Evolutionary conservation across 2,797 vertebrate genomes (phyloP).

Genomic region (Pagetopsis macropterus): DNA sequence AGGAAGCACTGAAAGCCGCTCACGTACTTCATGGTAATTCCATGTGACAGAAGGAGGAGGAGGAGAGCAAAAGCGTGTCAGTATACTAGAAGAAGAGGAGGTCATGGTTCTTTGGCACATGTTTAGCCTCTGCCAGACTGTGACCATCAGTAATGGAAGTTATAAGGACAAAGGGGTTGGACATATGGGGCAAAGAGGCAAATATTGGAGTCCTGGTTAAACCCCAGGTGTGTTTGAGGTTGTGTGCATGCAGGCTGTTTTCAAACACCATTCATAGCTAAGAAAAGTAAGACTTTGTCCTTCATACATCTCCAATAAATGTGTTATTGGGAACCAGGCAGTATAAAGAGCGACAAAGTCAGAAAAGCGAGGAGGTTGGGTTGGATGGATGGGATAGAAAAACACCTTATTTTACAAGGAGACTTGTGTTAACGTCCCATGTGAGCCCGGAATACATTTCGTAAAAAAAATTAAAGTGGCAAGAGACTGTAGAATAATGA

Average conservation of each 20-base stretch:
- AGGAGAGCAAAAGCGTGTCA: constrained; percentile 27
- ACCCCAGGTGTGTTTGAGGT: constrained; percentile 14
- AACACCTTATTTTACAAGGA: no score
- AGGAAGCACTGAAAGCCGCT: constrained; percentile 40
- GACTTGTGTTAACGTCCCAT: no score
- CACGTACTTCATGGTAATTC: constrained; percentile 59
- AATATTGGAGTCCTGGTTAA: constrained; percentile 30
- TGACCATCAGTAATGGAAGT: constrained; percentile 55
- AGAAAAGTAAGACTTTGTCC: no score
- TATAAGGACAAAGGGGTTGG: constrained; percentile 23
- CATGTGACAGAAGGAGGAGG: constrained; percentile 41
- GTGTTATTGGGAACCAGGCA: no score
- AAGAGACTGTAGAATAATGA: no score
- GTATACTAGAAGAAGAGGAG: constrained; percentile 18
- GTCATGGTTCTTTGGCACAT: constrained; percentile 48
- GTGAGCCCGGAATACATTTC: no score
- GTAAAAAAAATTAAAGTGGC: no score
- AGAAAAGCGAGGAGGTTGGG: no score
- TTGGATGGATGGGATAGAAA: no score
- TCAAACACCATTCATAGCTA: no score
- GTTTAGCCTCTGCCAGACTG: constrained; percentile 42
- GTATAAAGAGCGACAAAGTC: no score
- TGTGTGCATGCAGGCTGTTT: background rate
- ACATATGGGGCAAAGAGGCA: constrained; percentile 10
- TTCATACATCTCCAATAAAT: no score